These are phyloP conservation scores for Desmodus rotundus DNA, from an alignment of 2,113 vertebrate genomes.

Conservation along the genomic window DNA sequence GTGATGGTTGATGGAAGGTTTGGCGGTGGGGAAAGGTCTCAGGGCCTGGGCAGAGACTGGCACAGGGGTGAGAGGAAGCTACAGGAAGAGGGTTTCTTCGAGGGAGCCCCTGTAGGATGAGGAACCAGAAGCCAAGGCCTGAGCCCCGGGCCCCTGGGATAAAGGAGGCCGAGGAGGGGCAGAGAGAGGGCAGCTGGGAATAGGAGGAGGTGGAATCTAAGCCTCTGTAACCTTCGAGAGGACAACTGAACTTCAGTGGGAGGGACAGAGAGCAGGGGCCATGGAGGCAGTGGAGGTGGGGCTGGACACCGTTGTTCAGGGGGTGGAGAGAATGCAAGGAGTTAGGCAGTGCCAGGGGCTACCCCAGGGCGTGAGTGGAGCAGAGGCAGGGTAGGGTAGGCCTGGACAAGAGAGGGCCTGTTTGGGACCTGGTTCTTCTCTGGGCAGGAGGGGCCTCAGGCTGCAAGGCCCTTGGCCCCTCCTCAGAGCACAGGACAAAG, in stretches of 20 bases:
- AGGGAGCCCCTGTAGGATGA: background rate
- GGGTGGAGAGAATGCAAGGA: background rate
- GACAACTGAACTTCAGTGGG: background rate
- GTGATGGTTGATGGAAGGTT: background rate
- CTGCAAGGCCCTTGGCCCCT: background rate
- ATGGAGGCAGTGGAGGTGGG: rapidly evolving
- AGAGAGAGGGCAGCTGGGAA: background rate
- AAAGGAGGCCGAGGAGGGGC: background rate
- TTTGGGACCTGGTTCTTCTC: background rate
- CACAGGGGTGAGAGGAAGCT: background rate
- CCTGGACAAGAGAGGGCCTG: rapidly evolving
- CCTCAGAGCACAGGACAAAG: background rate
- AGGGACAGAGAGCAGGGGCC: background rate
- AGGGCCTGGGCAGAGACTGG: background rate
- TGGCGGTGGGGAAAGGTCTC: rapidly evolving
- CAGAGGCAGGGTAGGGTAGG: background rate
- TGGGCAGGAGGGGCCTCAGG: background rate
- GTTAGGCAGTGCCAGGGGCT: too few relatives aligned
- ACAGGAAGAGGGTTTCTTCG: rapidly evolving
- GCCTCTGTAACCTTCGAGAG: background rate
- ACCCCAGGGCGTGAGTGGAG: rapidly evolving
- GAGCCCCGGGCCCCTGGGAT: background rate
- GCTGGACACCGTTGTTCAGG: background rate
- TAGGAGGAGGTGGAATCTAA: background rate
- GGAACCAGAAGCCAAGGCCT: background rate